Evolutionary conservation across 92 coral and sea anemone species (phyloP), one percentile per base, ranked within the genome.

Genomic region (Desmophyllum pertusum): DNA sequence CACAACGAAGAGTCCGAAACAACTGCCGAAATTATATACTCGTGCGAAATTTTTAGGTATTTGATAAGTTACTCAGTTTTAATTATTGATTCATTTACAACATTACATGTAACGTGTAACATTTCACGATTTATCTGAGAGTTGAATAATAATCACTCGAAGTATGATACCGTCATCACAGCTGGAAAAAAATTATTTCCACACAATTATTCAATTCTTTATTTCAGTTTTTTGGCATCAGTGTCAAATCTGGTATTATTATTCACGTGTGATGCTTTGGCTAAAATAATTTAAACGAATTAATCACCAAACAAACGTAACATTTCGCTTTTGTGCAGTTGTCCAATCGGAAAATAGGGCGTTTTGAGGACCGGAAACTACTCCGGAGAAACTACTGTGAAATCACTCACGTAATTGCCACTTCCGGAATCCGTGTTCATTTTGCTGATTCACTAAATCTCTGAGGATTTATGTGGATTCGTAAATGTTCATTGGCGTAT

Each of bases 371-470:
- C 73, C 73, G 73, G 73, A 67, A 65, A n/a, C n/a, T n/a, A n/a
- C n/a, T n/a, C n/a, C n/a, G n/a, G n/a, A n/a, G n/a, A n/a, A 33
- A 31, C 39, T 15, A 23, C 37, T 11, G 23, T 21, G 70, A 31
- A 65, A 18, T 18, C 45, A 1, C n/a, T n/a, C 45, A 67, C 73
- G 73, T 67, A 67, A 19, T 67, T 6, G 29, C 1, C 11, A 67
- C 73, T 67, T 67, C 71, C 73, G 73, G 73, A 67, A 37, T 67
- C 23, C 42, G 42, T 38, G 35, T 67, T 67, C 13, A 17, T 27
- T 66, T 66, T 3, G 30, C 6, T 23, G 43, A 67, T 67, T n/a
- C 45, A 38, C 23, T 17, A 6, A 1, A 19, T 6, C 73, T 38
- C 10, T 33, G 25, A 67, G 43, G 18, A 23, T 38, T 7, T 38